Evolutionary conservation across 35 echinoderm and acorn worm species (phyloP), one percentile per base, ranked within the genome.

Genomic region (Strongylocentrotus purpuratus): DNA sequence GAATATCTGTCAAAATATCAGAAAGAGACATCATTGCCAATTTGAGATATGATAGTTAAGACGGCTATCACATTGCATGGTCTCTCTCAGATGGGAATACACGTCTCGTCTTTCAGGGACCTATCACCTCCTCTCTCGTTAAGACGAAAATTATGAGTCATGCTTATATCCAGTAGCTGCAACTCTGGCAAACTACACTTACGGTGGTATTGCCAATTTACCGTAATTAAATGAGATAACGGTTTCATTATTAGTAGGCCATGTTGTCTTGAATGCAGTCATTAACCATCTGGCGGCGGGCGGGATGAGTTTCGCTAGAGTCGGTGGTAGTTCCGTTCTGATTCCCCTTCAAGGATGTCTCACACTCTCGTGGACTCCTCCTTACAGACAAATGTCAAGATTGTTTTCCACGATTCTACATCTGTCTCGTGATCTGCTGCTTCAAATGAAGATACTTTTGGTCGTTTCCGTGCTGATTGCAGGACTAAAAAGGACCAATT

Each of bases 221-320:
- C 20, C n/a, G 65, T 78, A 78, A 78, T 78, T 78, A 78, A 18
- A 78, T 78, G 65, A 78, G 65, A 78, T 78, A 78, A 78, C 65
- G 65, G 65, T 78, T 78, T 78, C 65, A 78, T 78, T 78, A 78
- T n/a, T n/a, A 78, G 65, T 78, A 78, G 65, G 65, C 65, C 65
- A n/a, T 78, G 65, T 78, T 78, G 65, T 78, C 65, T 78, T 78
- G 65, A 2, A 78, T 78, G 6, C 65, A 78, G 65, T 78, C 65
- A 78, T 78, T 78, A 78, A n/a, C 65, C 65, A 78, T 78, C 65
- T 78, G 65, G 65, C 22, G 65, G 65, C 65, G 65, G 35, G 35
- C 35, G 3, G 65, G 65, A 78, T 78, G 65, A 78, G 65, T 78
- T 78, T 78, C 65, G 65, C 65, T 18, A 78, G 65, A 78, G 65